A percentile compares a stretch with the other conserved stretches of the same genome.
phyloP scores from a whole-genome alignment of 2,888 invertebrate species.

The Magallana nippona region DNA sequence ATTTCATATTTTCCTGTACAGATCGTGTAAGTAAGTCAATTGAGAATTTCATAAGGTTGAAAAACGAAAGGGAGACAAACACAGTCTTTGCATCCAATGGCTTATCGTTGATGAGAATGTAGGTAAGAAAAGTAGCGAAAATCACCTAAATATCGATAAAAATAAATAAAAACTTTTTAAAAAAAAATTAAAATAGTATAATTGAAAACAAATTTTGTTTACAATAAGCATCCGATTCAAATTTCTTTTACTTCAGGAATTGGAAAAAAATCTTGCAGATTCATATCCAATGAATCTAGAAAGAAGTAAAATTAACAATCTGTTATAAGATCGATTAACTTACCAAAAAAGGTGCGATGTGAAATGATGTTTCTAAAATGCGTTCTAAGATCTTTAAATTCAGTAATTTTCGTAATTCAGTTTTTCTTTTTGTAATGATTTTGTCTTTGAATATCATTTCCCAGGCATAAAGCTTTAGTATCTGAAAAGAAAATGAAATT shows the following conservation, averaged over 20 bases:
- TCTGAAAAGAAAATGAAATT: slow-evolving; percentile 62
- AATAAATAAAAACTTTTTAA: neutral
- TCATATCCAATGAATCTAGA: too few relatives aligned
- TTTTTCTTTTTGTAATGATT: slow-evolving; percentile 90
- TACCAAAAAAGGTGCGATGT: neutral
- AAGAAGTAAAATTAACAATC: too few relatives aligned
- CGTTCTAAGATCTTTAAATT: neutral
- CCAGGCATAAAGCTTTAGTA: slow-evolving; percentile 94
- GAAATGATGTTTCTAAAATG: neutral
- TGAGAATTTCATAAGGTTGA: slow-evolving; percentile 85
- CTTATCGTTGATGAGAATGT: slow-evolving; percentile 71
- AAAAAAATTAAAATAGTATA: neutral
- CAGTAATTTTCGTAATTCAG: slow-evolving; percentile 85
- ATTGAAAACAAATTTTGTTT: too few relatives aligned
- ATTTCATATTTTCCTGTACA: slow-evolving; percentile 82
- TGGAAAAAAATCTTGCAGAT: too few relatives aligned
- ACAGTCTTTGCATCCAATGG: slow-evolving; percentile 85
- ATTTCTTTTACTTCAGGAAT: neutral
- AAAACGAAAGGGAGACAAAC: slow-evolving; percentile 79
- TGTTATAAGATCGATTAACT: neutral
- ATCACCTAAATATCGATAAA: slow-evolving; percentile 65
- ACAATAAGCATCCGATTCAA: neutral
- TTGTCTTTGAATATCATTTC: slow-evolving; percentile 94
- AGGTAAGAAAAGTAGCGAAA: slow-evolving; percentile 76
- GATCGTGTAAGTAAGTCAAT: slow-evolving; percentile 97